A percentile compares a stretch with the other conserved stretches of the same genome.
phyloP scores from a whole-genome alignment of 2,113 vertebrate species.

The Daphoenositta chrysoptera region DNA sequence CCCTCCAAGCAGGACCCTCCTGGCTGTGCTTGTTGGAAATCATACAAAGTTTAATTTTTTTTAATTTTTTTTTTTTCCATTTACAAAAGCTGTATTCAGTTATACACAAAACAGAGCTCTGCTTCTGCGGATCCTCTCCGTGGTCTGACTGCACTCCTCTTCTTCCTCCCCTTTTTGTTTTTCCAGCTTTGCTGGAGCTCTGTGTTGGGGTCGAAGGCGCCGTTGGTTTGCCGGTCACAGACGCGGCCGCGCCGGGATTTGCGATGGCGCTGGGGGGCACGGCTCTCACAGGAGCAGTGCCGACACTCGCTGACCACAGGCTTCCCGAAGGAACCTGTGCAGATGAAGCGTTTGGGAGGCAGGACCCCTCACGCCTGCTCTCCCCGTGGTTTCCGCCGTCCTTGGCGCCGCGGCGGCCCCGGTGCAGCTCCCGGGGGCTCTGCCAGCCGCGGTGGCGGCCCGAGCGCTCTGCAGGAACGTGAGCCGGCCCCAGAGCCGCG shows the following conservation, averaged over 20 bases:
- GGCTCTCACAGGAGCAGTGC: background rate
- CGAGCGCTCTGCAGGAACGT: background rate
- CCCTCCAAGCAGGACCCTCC: background rate
- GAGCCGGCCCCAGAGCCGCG: background rate
- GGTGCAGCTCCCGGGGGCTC: background rate
- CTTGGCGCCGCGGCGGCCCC: background rate
- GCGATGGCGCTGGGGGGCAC: background rate
- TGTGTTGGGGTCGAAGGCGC: too few relatives aligned
- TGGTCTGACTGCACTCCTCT: conserved; percentile 67
- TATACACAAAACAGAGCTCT: background rate
- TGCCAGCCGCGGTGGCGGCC: background rate
- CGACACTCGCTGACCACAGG: background rate
- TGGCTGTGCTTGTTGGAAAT: background rate
- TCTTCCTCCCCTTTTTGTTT: conserved; percentile 59
- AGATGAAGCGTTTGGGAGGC: background rate
- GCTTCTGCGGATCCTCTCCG: conserved; percentile 58
- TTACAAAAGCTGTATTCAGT: background rate
- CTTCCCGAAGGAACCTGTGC: background rate
- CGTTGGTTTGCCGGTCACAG: too few relatives aligned
- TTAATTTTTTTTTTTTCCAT: background rate
- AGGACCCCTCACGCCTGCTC: background rate
- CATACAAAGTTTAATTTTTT: background rate
- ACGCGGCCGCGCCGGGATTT: background rate
- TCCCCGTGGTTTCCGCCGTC: background rate
- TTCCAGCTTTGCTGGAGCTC: too few relatives aligned